A percentile compares a stretch with the other conserved stretches of the same genome.
phyloP scores from a whole-genome alignment of 2,888 invertebrate species.

The Drosophila antonietae region DNA sequence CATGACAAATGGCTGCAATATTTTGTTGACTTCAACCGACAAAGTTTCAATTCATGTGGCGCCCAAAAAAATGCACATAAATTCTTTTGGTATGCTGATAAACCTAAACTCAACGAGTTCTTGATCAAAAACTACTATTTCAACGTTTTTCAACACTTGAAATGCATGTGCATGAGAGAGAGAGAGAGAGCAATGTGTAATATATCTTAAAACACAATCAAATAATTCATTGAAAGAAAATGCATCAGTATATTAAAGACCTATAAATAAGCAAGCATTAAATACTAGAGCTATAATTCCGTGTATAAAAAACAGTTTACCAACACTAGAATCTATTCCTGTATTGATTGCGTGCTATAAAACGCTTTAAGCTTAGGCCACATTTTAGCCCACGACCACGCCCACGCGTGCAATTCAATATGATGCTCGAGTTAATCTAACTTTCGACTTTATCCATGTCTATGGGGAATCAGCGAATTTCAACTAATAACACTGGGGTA shows the following conservation, averaged over 20 bases:
- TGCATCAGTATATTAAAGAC: no score
- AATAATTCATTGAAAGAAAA: no score
- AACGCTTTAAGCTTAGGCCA: neutral
- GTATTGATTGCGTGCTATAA: neutral
- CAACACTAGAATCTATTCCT: neutral
- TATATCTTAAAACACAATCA: no score
- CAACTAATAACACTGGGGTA: constrained; percentile 12
- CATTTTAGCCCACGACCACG: neutral
- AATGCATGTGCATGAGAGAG: no score
- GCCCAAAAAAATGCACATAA: neutral
- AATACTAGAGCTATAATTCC: no score
- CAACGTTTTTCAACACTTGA: neutral
- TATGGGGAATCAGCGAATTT: constrained; percentile 13
- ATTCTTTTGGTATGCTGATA: neutral
- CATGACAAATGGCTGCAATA: constrained; percentile 15
- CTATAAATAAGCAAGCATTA: no score
- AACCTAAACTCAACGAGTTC: neutral
- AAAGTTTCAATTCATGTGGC: constrained; percentile 20
- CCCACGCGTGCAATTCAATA: neutral
- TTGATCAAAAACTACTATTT: neutral
- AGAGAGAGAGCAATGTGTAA: no score
- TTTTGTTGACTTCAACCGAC: neutral
- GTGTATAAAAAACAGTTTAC: no score
- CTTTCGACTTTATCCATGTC: constrained; percentile 7
- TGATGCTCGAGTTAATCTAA: neutral